Evolutionary conservation across 2,113 vertebrate species (phyloP), one percentile per base, ranked within the genome.

Genomic region (Chaetorhynchus papuensis): DNA sequence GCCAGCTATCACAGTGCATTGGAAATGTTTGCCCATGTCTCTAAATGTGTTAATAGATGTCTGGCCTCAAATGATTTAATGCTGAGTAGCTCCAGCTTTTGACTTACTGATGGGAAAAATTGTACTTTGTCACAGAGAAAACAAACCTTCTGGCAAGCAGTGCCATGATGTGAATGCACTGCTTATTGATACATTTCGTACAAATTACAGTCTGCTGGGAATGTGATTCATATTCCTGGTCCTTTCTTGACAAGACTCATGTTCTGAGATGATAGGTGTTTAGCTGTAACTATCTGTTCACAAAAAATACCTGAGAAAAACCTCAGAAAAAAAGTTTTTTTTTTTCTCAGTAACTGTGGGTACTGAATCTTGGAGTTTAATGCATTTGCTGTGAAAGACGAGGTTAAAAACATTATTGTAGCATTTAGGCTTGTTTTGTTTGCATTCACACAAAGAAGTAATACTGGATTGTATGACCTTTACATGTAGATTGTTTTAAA

Each of bases 1-100:
- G 11, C 50, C 50, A 70, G 53, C 75, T 85, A 22, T 87, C 45
- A 49, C 31, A 72, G 15, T 59, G 17, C 70, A 41, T 30, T 85
- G 49, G 45, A 92, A 91, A 87, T 82, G 11, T 90, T 91, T 86
- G 54, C 42, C 53, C 22, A 1, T 66, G 33, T 91, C 44, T 93
- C 80, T 83, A 39, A 87, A 42, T 68, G 72, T 77, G 23, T 79
- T 85, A 76, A 54, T 83, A 74, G 71, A 69, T 70, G 81, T 82
- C 75, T 88, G 70, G 39, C 42, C n/a, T 95, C 66, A 65, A 88
- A 72, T 85, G 47, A 93, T 96, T 92, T 80, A 81, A 64, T 71
- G 39, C 52, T 83, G 65, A 77, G 60, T 86, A 78, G 35, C 76
- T 95, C 63, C 66, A 78, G 71, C 30, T 92, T 96, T 88, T 94